Base-by-base conservation (phyloP, 2,888 invertebrate species). In the Lithophane socia region DNA sequence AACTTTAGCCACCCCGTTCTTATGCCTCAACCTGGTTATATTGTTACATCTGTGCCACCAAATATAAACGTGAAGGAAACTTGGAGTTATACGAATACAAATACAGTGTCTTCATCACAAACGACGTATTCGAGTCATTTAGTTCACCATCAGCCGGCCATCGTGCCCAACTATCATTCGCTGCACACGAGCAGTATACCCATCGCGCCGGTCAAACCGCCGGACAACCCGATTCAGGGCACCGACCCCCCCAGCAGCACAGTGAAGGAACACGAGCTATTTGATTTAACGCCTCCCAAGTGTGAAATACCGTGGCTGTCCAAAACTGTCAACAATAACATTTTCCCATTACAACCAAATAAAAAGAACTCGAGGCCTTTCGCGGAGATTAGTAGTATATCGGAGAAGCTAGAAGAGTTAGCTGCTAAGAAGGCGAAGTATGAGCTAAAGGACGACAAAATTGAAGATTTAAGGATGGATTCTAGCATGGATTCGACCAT, bases 11-110 rank as follows among this genome's bases (percentile, higher is more conserved):
- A 97, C 88, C 95, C 97, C 13, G 91, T 97, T 74, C 90, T 97
- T 58, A 92, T 97, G 88, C 96, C 96, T 16, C 97, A 96, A 84
- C 94, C 97, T 42, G 97, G 97, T 71, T 97, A 93, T 88, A 96
- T 97, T 80, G 95, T 97, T 73, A 97, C 97, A 80, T 96, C 97
- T 79, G 94, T 97, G 94, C 97, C 97, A 92, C 97, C 97, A 92
- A 97, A 96, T 94, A 94, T 96, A 71, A 96, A 95, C 82, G 95
- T 96, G 52, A 96, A 96, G 82, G 96, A 96, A 88, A 96, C 96
- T 68, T 96, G 96, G 96, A 95, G 96, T 88, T 94, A 93, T 80
- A 91, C 94, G 21, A 93, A 91, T 87, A 94, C 94, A 4, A 92
- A 92, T 69, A 91, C 92, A 52, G 92, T 91, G 61, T 91, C 94